Conservation (phyloP, 1,140 invertebrate species). For the Melanaphis sacchari region DNA sequence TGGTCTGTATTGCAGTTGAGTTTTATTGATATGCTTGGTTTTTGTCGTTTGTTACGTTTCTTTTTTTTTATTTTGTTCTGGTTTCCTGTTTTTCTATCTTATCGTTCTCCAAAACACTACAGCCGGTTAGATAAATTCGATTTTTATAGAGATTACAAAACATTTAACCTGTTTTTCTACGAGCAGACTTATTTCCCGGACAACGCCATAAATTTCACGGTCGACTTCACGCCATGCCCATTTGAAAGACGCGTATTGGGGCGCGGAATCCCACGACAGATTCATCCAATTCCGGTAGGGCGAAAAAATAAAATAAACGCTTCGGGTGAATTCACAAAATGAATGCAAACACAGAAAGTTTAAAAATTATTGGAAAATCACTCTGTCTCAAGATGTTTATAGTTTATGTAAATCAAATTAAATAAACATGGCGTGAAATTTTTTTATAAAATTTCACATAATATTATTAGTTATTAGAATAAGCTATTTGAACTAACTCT, state of each 20-base stretch:
- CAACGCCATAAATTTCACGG: slow-evolving; percentile 55
- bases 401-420: not conserved
- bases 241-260: slow-evolving; percentile 43
- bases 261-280: slow-evolving; percentile 21
- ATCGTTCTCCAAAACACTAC: slow-evolving; percentile 22
- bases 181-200: slow-evolving; percentile 53
- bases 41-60: slow-evolving; percentile 40
- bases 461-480: not conserved
- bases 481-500: not conserved
- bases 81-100: slow-evolving; percentile 26
- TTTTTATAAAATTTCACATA: not conserved
- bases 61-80: slow-evolving; percentile 20
- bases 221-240: slow-evolving; percentile 33
- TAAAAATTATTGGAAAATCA: not conserved
- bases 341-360: slow-evolving; percentile 28
- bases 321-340: slow-evolving; percentile 42
- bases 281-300: slow-evolving; percentile 44
- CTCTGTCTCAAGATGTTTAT: not conserved
- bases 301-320: slow-evolving; percentile 40
- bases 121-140: slow-evolving; percentile 55
- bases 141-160: slow-evolving; percentile 58
- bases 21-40: slow-evolving; percentile 50
- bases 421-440: not conserved
- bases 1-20: slow-evolving; percentile 17
- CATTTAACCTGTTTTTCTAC: slow-evolving; percentile 58